phyloP scores from a whole-genome alignment of 2,888 invertebrate species.

The Phoenoteleia sp. region DNA sequence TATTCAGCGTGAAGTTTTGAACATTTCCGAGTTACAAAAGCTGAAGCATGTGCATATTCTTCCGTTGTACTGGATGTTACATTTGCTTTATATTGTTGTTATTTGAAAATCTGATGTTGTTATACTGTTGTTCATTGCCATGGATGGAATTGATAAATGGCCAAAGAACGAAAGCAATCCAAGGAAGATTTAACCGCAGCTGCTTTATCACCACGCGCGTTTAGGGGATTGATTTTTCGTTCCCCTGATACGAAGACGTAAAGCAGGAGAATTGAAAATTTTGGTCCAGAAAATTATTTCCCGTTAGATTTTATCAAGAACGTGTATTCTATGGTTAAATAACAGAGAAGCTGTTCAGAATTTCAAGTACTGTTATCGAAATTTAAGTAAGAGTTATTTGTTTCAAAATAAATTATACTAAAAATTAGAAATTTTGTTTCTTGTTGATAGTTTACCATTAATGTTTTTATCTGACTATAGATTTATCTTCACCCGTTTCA shows the following conservation, averaged over 20 bases:
- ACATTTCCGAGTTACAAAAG: constrained; percentile 24
- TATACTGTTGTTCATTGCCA: constrained; percentile 81
- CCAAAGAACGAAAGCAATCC: constrained; percentile 66
- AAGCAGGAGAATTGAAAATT: background rate
- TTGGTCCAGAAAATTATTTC: background rate
- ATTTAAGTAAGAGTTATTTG: too few species aligned
- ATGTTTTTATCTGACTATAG: too few species aligned
- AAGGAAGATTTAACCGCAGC: constrained; percentile 41
- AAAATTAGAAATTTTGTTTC: too few species aligned
- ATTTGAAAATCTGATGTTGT: constrained; percentile 65
- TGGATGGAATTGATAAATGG: constrained; percentile 85
- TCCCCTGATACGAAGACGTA: background rate
- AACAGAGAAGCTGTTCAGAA: too few species aligned
- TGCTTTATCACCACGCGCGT: constrained; percentile 41
- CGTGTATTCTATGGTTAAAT: too few species aligned
- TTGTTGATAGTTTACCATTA: too few species aligned
- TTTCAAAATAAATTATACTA: too few species aligned
- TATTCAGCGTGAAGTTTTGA: constrained; percentile 40
- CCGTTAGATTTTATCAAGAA: background rate
- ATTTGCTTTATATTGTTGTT: constrained; percentile 64
- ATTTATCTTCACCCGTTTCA: background rate
- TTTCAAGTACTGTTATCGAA: too few species aligned
- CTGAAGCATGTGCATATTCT: constrained; percentile 41
- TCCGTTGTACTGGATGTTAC: constrained; percentile 57
- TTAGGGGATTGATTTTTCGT: constrained; percentile 35